phyloP scores from a whole-genome alignment of 2,797 vertebrate species.

The Gymnothorax reevesii region DNA sequence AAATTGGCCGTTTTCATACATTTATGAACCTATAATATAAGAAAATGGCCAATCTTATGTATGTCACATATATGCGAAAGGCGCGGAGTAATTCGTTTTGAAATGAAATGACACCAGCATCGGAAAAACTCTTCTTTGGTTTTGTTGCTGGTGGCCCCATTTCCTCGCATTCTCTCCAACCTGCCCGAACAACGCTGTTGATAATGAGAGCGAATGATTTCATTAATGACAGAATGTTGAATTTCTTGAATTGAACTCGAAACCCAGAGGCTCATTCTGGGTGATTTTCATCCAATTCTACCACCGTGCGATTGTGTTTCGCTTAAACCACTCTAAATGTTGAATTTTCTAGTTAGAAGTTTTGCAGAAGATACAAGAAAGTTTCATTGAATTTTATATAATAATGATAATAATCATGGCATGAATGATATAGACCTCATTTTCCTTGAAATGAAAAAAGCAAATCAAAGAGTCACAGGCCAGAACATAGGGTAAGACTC shows the following conservation, averaged over 20 bases:
- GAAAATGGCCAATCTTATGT: too few relatives aligned
- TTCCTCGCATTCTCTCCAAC: too few relatives aligned
- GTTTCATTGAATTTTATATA: background rate
- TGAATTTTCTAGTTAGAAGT: background rate
- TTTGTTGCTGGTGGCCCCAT: background rate
- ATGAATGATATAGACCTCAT: too few relatives aligned
- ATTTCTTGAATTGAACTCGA: background rate
- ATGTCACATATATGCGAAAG: too few relatives aligned
- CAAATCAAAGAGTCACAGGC: background rate
- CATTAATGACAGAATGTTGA: background rate
- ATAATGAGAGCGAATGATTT: background rate
- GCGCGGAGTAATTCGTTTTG: background rate
- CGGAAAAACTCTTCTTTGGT: conserved; percentile 16
- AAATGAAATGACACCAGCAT: conserved; percentile 45
- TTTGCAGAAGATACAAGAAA: background rate
- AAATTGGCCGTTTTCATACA: too few relatives aligned
- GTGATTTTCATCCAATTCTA: background rate
- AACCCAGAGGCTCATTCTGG: background rate
- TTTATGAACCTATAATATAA: too few relatives aligned
- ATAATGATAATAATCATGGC: too few relatives aligned
- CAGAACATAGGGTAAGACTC: background rate
- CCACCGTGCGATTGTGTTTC: background rate
- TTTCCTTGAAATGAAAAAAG: background rate
- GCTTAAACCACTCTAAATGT: background rate
- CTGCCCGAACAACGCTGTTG: background rate